These are phyloP conservation scores for Brachymystax lenok DNA, from an alignment of 2,797 vertebrate species.

Conservation along the genomic window DNA sequence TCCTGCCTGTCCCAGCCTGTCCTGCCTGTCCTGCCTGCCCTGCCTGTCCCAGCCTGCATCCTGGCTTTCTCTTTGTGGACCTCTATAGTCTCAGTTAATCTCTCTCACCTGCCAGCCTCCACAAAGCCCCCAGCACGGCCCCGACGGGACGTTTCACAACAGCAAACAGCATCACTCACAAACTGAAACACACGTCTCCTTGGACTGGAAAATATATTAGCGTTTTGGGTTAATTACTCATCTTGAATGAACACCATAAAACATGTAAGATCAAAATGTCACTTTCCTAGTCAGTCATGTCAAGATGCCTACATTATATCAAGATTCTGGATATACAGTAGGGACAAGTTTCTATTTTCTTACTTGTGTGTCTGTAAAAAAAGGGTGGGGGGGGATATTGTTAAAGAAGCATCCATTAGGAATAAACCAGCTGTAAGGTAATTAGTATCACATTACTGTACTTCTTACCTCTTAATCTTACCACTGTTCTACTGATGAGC, in stretches of 20 bases:
- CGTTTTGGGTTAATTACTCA: constrained; percentile 36
- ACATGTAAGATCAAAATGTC: constrained; percentile 33
- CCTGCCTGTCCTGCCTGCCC: constrained; percentile 8
- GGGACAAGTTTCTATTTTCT: background rate
- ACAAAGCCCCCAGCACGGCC: constrained; percentile 50
- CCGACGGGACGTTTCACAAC: constrained; percentile 60
- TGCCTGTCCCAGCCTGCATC: constrained; percentile 56
- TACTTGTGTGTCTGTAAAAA: background rate
- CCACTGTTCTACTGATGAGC: constrained; percentile 16
- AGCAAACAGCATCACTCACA: constrained; percentile 60
- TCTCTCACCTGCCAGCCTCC: constrained; percentile 60
- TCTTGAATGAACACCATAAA: constrained; percentile 42
- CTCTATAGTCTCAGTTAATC: constrained; percentile 64
- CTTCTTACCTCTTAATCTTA: no score
- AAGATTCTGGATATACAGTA: background rate
- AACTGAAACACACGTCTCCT: constrained; percentile 50
- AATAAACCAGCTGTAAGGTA: background rate
- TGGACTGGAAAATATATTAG: constrained; percentile 50
- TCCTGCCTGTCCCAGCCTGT: constrained; percentile 42
- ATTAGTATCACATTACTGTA: background rate
- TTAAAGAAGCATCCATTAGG: background rate
- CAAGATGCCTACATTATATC: background rate
- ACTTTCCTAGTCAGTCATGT: background rate
- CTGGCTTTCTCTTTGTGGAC: constrained; percentile 47
- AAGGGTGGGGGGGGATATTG: no score